Evolutionary conservation across 2,113 vertebrate species (phyloP), one percentile per base, ranked within the genome.

Genomic region (Callopanchax toddi): DNA sequence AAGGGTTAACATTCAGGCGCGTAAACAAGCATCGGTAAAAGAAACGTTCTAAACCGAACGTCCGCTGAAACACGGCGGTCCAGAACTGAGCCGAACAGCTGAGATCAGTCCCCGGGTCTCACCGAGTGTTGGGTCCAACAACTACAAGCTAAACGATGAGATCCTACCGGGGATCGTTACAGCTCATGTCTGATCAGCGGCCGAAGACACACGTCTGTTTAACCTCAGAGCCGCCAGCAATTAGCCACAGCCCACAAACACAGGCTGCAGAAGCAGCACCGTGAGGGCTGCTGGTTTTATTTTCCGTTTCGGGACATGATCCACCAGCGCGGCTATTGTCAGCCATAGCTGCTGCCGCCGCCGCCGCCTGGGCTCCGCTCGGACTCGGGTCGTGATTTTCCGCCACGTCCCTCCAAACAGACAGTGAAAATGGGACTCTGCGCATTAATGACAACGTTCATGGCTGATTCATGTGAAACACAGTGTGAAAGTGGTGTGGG

Each of bases 1-100:
- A 91, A 83, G 87, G 86, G 91, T 93, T 92, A 91, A 93, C 55
- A 87, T 89, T 87, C 87, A 87, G 88, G 90, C 92, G 91, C 90
- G 91, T 90, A 93, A 92, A 93, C 80, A 74, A 84, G 70, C 55
- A 68, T 49, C 72, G 20, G 54, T 26, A 9, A 65, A 74, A 26
- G 20, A 74, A 88, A 81, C 81, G 76, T 70, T 45, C 75, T 71
- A 67, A 76, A 67, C 58, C 54, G 51, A 53, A 18, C 25, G 52
- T 3, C 21, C 17, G 0, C 39, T 21, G 1, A 17, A 9, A 50
- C 8, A 60, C 22, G 52, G 22, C 64, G 53, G 18, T 1, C 25
- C 20, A 1, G 74, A 59, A 11, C 25, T 17, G n/a, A 11, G 60
- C 59, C 56, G 58, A 79, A 74, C 51, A 9, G 48, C 53, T 1